Evolutionary conservation across 23 tunicate genomes (phyloP), one percentile per base, ranked within the genome.

Genomic region (Styela clava): DNA sequence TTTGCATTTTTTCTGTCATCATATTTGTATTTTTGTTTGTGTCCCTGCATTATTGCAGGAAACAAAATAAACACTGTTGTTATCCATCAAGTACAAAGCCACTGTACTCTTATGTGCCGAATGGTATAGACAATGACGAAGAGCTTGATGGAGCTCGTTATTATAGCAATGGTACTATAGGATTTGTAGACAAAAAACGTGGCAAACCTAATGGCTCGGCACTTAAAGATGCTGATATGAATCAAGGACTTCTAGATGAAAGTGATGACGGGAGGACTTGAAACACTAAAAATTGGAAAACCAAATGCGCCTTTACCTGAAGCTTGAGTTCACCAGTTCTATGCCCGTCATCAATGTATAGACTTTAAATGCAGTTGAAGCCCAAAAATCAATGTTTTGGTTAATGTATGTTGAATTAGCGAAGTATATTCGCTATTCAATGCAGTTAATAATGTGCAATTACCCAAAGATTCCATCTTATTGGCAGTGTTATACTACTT

Each of bases 31-130:
- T 79, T 19, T 44, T 82, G 24, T 78, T 64, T 30, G 33, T 72
- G 19, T 61, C 21, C 44, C 52, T 76, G 27, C 81, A 37, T 2
- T 33, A 32, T 63, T 63, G 77, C 29, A 68, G 73, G 12, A 16
- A 77, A 16, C 51, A 67, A 25, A 20, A 24, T 0, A 34, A 31
- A 61, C 28, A 22, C 24, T 68, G 77, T 63, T 35, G 44, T 32
- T 76, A 82, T 62, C 74, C 52, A 34, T 33, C 5, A 31, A 18
- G 35, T 20, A 22, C 76, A 16, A 34, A 74, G 79, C 37, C 65
- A 16, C 52, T 64, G 62, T 91, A 91, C 87, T 78, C 78, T 61
- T 86, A 85, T 69, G 81, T 91, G 52, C 87, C 90, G 5, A 64
- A 76, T 19, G 77, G 29, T 28, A 7, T 26, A 5, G 77, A 34